Percentiles rank a stretch among this genome's conserved stretches.
Evolutionary conservation across 37 sponge, comb jelly and placozoan species (phyloP).

Genomic region (Chondrilla cf. caribensis): DNA sequence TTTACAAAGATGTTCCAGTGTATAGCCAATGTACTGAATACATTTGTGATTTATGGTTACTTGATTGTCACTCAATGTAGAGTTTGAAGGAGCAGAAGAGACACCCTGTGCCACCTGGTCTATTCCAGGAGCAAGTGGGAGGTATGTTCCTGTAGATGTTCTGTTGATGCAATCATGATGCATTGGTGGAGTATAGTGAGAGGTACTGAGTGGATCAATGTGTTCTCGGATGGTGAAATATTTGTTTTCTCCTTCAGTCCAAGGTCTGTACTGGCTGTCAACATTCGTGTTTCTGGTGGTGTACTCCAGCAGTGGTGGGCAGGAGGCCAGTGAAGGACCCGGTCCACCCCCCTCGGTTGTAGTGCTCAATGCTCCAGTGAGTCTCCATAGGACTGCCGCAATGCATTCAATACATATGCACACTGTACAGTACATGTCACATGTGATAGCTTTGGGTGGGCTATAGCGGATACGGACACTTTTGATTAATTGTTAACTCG

Average conservation of each 20-base stretch:
- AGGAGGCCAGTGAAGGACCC: background rate
- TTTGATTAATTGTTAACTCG: too few species aligned
- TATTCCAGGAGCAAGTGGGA: conserved; percentile 18
- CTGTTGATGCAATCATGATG: too few species aligned
- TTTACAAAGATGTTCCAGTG: too few species aligned
- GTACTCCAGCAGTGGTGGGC: conserved; percentile 32
- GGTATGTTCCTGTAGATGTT: conserved; percentile 16
- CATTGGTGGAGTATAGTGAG: too few species aligned
- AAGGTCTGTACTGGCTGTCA: conserved; percentile 66
- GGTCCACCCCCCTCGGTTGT: conserved; percentile 15
- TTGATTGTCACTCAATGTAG: conserved; percentile 1
- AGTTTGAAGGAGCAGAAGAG: conserved; percentile 30
- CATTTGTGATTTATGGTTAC: background rate
- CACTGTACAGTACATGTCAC: background rate
- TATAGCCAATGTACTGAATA: too few species aligned
- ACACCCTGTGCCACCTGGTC: conserved; percentile 27
- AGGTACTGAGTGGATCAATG: too few species aligned
- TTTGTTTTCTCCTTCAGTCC: conserved; percentile 17
- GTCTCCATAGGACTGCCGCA: background rate
- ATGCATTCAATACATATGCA: background rate
- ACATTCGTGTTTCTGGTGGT: conserved; percentile 63
- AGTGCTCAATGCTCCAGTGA: conserved; percentile 35
- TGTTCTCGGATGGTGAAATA: too few species aligned
- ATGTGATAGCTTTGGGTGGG: too few species aligned
- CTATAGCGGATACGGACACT: too few species aligned